Percentiles rank a stretch among this genome's conserved stretches.
Evolutionary conservation across 2,888 invertebrate species (phyloP).

Genomic region (Adelphocoris suturalis): DNA sequence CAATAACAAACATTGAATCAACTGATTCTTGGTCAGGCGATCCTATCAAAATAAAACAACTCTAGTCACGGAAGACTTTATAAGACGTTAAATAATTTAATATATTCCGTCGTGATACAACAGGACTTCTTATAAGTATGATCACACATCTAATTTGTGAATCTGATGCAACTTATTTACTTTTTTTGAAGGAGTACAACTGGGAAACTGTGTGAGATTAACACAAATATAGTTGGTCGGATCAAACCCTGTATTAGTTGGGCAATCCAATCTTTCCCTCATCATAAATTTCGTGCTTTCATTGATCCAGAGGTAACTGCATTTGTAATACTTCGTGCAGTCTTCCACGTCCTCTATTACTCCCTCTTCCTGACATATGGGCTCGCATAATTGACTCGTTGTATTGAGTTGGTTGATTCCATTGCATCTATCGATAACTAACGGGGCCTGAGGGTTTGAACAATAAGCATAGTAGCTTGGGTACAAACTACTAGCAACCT

Average conservation of each 20-base stretch:
- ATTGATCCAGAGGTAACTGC: conserved; percentile 54
- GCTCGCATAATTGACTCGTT: conserved; percentile 71
- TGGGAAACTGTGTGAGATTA: neutral
- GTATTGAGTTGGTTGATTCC: conserved; percentile 66
- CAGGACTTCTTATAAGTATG: too few relatives aligned
- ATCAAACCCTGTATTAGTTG: conserved; percentile 37
- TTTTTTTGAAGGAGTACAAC: neutral
- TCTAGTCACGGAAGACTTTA: too few relatives aligned
- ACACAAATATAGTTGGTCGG: conserved; percentile 55
- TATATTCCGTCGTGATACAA: too few relatives aligned
- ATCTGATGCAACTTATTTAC: too few relatives aligned
- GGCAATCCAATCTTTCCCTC: conserved; percentile 18
- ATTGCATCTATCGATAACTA: conserved; percentile 67
- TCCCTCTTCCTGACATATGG: conserved; percentile 63
- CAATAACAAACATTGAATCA: neutral
- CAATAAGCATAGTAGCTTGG: conserved; percentile 63
- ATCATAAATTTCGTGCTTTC: conserved; percentile 30
- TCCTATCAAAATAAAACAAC: neutral
- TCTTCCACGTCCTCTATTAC: conserved; percentile 60
- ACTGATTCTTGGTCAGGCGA: too few relatives aligned
- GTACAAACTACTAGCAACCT: conserved; percentile 42
- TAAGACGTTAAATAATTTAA: too few relatives aligned
- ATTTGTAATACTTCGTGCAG: conserved; percentile 71
- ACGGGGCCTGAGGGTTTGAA: neutral
- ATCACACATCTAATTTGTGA: too few relatives aligned